Evolutionary conservation across 2,797 vertebrate genomes (phyloP).

Genomic region (Glyptemys insculpta): DNA sequence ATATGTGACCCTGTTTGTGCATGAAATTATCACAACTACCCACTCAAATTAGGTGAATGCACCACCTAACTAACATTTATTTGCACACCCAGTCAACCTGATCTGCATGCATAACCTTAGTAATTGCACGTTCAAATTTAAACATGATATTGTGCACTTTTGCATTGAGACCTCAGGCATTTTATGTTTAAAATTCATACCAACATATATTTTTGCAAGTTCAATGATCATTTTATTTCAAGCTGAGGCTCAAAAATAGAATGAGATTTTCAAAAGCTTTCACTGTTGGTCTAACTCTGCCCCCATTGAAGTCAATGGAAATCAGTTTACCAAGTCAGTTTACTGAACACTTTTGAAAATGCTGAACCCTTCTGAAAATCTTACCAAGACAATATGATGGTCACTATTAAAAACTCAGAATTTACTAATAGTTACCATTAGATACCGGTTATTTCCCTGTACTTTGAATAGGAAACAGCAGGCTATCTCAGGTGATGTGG

Average conservation of each 20-base stretch:
- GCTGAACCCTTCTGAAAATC: background rate
- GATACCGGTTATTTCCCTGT: background rate
- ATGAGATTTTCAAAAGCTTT: background rate
- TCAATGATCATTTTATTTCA: background rate
- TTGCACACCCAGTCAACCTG: background rate
- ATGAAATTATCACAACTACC: background rate
- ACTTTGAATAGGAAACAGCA: background rate
- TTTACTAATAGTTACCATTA: background rate
- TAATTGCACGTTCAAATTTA: background rate
- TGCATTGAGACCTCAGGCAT: background rate
- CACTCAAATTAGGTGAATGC: background rate
- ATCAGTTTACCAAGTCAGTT: background rate
- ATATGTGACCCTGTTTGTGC: background rate
- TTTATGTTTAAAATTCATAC: background rate
- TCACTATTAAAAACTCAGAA: background rate
- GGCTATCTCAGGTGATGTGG: background rate
- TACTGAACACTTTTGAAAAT: too few species aligned
- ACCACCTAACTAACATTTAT: background rate
- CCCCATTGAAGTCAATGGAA: background rate
- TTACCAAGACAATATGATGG: background rate
- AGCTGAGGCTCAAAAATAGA: background rate
- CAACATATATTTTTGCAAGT: background rate
- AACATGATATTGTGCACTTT: background rate
- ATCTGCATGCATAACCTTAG: background rate
- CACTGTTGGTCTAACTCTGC: background rate